Evolutionary conservation across 1,140 invertebrate species (phyloP), one percentile per base, ranked within the genome.

Genomic region (Steinernema feltiae): DNA sequence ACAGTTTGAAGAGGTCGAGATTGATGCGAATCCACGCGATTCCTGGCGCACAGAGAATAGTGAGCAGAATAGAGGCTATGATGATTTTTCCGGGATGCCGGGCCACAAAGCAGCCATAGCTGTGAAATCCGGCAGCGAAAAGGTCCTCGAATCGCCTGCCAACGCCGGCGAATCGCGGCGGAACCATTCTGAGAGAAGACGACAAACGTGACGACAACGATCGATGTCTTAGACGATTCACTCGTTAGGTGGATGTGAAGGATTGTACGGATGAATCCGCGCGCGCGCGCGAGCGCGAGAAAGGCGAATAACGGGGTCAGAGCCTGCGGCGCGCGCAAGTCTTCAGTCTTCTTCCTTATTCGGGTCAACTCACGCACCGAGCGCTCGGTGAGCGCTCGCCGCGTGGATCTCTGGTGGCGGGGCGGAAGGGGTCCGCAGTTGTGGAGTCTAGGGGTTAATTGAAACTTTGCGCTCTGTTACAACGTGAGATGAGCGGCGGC

Each of bases 1-100:
- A 85, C 2, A 85, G 73, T 70, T 85, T 84, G 76, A 86, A 85
- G 30, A 85, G 77, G 77, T 85, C 84, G 30, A 85, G 73, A 70
- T 85, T 85, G 48, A 85, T 85, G 35, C 74, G 53, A 32, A 85
- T 24, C 35, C 75, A 82, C 18, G 74, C 77, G 27, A 87, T 69
- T 29, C 85, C 85, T 24, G 83, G 83, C 0, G 83, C 18, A 30
- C 24, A 80, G 1, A 74, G 48, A 29, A 85, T 15, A 30, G 85
- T 85, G 72, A 81, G 76, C 12, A 85, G 12, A 3, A 82, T 46
- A 7, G 78, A 74, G 17, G 27, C 73, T 7, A 63, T 63, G 24
- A 63, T 15, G 53, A 63, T 63, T 21, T 63, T 63, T 7, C 53
- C 53, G 53, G 53, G 53, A 21, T 63, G 53, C 7, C 53, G 53